Evolutionary conservation across 2,113 vertebrate genomes (phyloP).

Genomic region (Blennius ocellaris): DNA sequence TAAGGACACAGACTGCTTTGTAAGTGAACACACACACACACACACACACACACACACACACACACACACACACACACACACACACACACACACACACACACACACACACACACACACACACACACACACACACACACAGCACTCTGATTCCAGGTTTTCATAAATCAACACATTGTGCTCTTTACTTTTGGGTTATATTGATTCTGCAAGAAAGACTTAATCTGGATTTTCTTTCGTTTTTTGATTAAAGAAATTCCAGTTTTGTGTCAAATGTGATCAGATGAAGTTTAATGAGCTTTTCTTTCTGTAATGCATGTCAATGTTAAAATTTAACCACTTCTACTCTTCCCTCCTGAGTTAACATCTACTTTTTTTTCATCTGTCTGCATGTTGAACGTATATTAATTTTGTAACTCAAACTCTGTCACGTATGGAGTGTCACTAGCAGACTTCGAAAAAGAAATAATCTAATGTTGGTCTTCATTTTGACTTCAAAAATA

Average conservation of each 20-base stretch:
- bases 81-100: constrained; percentile 10
- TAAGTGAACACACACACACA: constrained; percentile 76
- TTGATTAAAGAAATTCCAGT: constrained; percentile 33
- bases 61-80: too few species aligned
- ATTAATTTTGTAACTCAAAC: constrained; percentile 10
- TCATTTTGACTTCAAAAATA: neutral
- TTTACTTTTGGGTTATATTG: constrained; percentile 11
- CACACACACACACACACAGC: constrained; percentile 9
- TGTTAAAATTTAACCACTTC: constrained; percentile 37
- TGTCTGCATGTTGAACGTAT: constrained; percentile 23
- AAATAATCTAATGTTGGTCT: constrained; percentile 2
- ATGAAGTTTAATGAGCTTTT: constrained; percentile 53
- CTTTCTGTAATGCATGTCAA: constrained; percentile 20
- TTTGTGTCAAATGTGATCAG: constrained; percentile 38
- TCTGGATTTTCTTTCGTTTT: neutral
- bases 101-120: constrained; percentile 5
- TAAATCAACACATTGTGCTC: neutral
- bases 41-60: constrained; percentile 11
- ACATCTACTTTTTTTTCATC: constrained; percentile 11
- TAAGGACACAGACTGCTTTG: constrained; percentile 98
- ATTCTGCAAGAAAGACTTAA: constrained; percentile 6
- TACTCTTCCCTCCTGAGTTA: neutral
- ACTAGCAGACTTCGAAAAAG: constrained; percentile 14
- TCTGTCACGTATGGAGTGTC: constrained; percentile 4
- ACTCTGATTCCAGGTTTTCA: too few species aligned